Base-by-base conservation (phyloP, 2,888 invertebrate species). In the Eremobia ochroleuca region DNA sequence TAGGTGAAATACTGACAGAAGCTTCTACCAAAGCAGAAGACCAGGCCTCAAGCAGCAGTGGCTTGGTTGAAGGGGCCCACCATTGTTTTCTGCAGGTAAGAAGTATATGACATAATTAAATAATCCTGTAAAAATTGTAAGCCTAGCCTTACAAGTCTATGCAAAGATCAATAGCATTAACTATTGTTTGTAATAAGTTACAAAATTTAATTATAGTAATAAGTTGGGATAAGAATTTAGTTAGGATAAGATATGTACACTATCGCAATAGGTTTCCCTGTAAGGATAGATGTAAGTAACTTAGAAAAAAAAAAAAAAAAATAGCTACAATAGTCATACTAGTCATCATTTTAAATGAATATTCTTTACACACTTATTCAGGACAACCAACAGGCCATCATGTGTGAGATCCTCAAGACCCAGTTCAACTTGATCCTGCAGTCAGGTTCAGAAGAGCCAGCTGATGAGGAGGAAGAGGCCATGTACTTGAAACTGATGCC, bases 401-500 rank as follows among this genome's bases (percentile, higher is more conserved):
- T 97, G 43, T 98, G 98, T 94, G 98, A 98, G 95, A 97, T 98
- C 86, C 93, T 98, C 28, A 98, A 98, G 95, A 97, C 98, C 1
- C 96, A 98, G 87, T 99, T 98, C 91, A 99, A 98, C 92, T 94
- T 99, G 83, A 98, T 98, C 58, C 95, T 98, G 67, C 95, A 96
- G 43, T 92, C 94, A 2, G 96, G 97, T 46, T 88, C 92, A 0
- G 95, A 96, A 25, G 94, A 94, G 13, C 90, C 94, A 25, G 94
- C 96, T 1, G 97, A 97, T 79, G 97, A 98, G 90, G 97, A 97
- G 82, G 98, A 98, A 83, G 98, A 98, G 89, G 97, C 98, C 0
- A 98, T 98, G 92, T 98, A 97, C 91, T 95, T 98, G 89, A 97
- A 98, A 84, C 93, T 99, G 76, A 98, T 98, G 81, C 97, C 97